Percentiles rank a stretch among this genome's conserved stretches.
Evolutionary conservation across 2,113 vertebrate species (phyloP).

Genomic region (Sinocyclocheilus maitianheensis): DNA sequence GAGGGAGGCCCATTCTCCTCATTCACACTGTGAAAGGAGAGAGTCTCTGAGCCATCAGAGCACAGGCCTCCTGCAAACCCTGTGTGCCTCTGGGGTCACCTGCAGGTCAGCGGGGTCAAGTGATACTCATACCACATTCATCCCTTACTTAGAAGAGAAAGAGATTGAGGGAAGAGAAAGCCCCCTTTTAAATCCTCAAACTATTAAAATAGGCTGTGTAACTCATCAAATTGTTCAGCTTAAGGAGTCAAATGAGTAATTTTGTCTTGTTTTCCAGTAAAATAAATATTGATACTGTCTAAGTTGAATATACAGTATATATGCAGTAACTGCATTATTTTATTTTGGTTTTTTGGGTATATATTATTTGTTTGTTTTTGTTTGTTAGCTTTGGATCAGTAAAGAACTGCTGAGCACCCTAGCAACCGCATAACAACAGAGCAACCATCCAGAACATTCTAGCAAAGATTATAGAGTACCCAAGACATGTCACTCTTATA

Average conservation of each 20-base stretch:
- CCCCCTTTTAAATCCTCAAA: not conserved
- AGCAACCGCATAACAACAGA: not conserved
- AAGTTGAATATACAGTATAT: not conserved
- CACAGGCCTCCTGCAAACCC: conserved; percentile 52
- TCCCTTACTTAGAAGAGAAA: conserved; percentile 52
- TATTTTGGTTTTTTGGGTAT: too few relatives aligned
- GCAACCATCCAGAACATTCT: not conserved
- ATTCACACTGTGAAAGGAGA: conserved; percentile 64
- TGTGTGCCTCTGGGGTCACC: conserved; percentile 65
- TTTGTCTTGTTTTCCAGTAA: not conserved
- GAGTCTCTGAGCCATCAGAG: conserved; percentile 51
- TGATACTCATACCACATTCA: conserved; percentile 72
- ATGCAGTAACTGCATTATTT: not conserved
- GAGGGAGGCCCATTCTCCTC: conserved; percentile 58
- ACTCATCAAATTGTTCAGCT: not conserved
- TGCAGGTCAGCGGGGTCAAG: conserved; percentile 71
- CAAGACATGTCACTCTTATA: not conserved
- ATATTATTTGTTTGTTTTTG: not conserved
- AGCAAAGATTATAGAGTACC: not conserved
- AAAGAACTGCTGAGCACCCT: not conserved
- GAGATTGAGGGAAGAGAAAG: conserved; percentile 9
- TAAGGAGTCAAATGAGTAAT: not conserved
- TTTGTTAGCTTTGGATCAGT: not conserved
- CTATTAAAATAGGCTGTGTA: not conserved
- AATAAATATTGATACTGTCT: not conserved